A percentile compares a stretch with the other conserved stretches of the same genome.
Conservation (phyloP, 2,113 vertebrate genomes). For the Orycteropus afer region DNA sequence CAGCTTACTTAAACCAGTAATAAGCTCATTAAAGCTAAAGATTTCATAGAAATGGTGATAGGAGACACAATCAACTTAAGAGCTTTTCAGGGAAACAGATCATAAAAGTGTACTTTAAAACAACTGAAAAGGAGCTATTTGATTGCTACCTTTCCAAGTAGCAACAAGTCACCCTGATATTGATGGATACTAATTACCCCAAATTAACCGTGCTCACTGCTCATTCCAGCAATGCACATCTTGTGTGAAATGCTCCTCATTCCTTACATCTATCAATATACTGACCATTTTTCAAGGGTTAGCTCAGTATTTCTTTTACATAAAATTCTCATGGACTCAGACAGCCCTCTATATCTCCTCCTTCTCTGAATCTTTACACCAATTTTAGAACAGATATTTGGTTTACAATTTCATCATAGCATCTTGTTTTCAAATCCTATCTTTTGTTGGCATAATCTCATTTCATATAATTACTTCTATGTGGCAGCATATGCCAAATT, state of each 20-base stretch:
- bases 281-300: not conserved
- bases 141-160: conserved; percentile 65
- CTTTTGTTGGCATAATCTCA: not conserved
- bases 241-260: not conserved
- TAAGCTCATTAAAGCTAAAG: conserved; percentile 81
- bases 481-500: not conserved
- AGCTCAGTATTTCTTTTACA: not conserved
- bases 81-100: conserved; percentile 66
- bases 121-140: conserved; percentile 65
- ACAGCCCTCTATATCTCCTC: not conserved
- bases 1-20: conserved; percentile 79
- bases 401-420: not conserved
- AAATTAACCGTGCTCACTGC: conserved; percentile 1
- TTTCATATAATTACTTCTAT: not conserved
- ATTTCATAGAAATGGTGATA: conserved; percentile 76
- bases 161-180: conserved; percentile 52
- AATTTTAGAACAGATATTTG: conserved; percentile 26
- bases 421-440: conserved; percentile 38
- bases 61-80: conserved; percentile 81
- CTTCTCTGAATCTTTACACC: not conserved
- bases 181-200: conserved; percentile 36
- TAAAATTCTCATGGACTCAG: conserved; percentile 41
- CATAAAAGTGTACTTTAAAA: conserved; percentile 74
- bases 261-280: conserved; percentile 49
- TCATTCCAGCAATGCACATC: not conserved